Evolutionary conservation across 2,797 vertebrate genomes (phyloP).

Genomic region (Acipenser transmontanus): DNA sequence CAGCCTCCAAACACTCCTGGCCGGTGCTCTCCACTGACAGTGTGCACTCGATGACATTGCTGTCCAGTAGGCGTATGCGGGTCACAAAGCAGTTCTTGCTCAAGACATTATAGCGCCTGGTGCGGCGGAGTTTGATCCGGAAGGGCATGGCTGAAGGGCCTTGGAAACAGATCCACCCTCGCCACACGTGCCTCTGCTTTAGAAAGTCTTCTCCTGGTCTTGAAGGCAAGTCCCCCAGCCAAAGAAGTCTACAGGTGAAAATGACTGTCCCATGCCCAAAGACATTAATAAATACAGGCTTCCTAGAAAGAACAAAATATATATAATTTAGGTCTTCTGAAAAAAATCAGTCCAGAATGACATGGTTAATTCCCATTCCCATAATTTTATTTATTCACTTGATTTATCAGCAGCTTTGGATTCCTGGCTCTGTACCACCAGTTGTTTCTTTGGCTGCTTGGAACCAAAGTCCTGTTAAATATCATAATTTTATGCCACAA

Average conservation of each 20-base stretch:
- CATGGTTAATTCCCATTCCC: too few relatives aligned
- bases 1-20: constrained; percentile 90
- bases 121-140: constrained; percentile 81
- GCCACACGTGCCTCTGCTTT: constrained; percentile 31
- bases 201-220: constrained; percentile 48
- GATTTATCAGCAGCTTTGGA: too few relatives aligned
- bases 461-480: too few relatives aligned
- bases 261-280: constrained; percentile 75
- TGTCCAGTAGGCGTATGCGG: constrained; percentile 82
- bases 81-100: constrained; percentile 98
- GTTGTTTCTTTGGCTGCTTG: too few relatives aligned
- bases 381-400: too few relatives aligned
- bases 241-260: constrained; percentile 52
- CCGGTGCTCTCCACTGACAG: constrained; percentile 91
- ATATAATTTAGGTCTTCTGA: too few relatives aligned
- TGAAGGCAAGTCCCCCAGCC: constrained; percentile 45
- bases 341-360: too few relatives aligned
- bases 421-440: too few relatives aligned
- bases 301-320: constrained; percentile 41
- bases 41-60: constrained; percentile 84
- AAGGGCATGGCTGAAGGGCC: constrained; percentile 80
- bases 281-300: constrained; percentile 38
- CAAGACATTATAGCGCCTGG: constrained; percentile 88
- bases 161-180: constrained; percentile 7
- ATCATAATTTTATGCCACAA: too few relatives aligned